Conservation (phyloP, 2,888 invertebrate species). For the Nebria salina region DNA sequence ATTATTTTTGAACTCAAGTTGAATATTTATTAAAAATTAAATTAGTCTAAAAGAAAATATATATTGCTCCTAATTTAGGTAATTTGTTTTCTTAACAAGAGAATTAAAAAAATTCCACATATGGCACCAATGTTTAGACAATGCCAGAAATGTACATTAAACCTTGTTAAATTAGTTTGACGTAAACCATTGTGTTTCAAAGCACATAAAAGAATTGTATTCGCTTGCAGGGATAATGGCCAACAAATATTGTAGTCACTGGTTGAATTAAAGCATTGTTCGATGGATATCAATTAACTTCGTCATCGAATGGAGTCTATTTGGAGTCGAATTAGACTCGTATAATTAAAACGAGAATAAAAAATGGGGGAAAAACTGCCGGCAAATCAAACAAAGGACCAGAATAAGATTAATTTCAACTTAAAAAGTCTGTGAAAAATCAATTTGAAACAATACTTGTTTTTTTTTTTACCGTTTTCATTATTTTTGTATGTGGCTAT, state of each 20-base stretch:
- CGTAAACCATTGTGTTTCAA: too few species aligned
- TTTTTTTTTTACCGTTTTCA: neutral
- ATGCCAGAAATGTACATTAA: too few species aligned
- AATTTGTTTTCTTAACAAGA: too few species aligned
- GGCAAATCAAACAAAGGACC: neutral
- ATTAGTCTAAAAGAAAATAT: too few species aligned
- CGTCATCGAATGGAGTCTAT: constrained; percentile 30
- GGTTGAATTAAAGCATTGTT: constrained; percentile 2
- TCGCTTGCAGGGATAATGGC: neutral
- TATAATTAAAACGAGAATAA: constrained; percentile 38
- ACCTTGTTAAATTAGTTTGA: too few species aligned
- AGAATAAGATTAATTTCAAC: neutral
- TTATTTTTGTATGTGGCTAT: neutral
- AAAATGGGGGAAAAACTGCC: constrained; percentile 10
- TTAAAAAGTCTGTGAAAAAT: neutral
- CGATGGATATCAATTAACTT: constrained; percentile 42
- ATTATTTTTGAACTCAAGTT: too few species aligned
- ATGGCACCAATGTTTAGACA: too few species aligned
- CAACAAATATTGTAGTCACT: neutral
- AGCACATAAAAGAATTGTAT: too few species aligned
- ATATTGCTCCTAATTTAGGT: too few species aligned
- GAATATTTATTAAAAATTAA: too few species aligned
- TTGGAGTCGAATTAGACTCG: constrained; percentile 40
- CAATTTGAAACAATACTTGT: neutral
- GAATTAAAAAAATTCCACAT: too few species aligned